Base-by-base conservation (phyloP, 2,113 vertebrate genomes). In the Porphyrio hochstetteri region DNA sequence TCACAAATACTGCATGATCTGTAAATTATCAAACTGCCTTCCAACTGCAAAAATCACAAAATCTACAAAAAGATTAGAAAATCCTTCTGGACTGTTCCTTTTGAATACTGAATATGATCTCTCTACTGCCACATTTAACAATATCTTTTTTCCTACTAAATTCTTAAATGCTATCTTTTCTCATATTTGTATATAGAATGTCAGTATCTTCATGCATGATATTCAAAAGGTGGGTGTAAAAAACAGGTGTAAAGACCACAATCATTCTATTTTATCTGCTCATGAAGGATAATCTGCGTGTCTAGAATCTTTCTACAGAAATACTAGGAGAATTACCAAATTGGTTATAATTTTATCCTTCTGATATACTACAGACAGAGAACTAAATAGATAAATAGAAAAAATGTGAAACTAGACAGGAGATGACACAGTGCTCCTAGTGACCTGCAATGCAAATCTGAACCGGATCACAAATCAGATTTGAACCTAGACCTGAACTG, bases 271-370 rank as follows among this genome's bases (percentile, higher is more conserved):
- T 76, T 83, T 63, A 29, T 31, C 42, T 38, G 23, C 29, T 88
- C 0, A 0, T 60, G 18, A 33, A 71, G 9, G 21, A 60, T 52
- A 46, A 27, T 40, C 53, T 64, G 16, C 17, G 5, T 17, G 21
- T 53, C 23, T 74, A 59, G 25, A 85, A 69, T 52, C 20, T 48
- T 10, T 52, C 35, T 44, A 29, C 8, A 48, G 38, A 87, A 72
- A 36, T 65, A 46, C 6, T n/a, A 56, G 24, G 13, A 48, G 13
- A 78, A 67, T 48, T 81, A 59, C 17, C 1, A 0, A 24, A 42
- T 25, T 19, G 35, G 14, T 42, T 88, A 10, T 57, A 52, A 60
- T 29, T 48, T 40, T 75, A 27, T 67, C 35, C 7, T 57, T 68
- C 3, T 7, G 5, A 61, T 72, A 24, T 12, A 16, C 18, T n/a